These are phyloP conservation scores for Mythimna albipuncta DNA, from an alignment of 2,888 invertebrate genomes.

Conservation along the genomic window DNA sequence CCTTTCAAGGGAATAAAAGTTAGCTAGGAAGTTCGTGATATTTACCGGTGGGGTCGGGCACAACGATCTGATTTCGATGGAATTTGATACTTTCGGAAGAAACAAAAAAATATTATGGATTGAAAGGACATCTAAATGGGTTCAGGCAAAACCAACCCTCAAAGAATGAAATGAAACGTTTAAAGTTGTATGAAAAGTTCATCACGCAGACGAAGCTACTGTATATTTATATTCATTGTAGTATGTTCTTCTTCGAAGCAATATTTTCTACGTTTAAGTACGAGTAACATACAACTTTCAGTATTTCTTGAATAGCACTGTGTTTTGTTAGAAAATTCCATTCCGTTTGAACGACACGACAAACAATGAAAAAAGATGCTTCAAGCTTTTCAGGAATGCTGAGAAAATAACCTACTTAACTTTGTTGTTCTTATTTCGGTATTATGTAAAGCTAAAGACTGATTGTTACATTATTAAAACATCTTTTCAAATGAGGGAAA, in stretches of 20 bases:
- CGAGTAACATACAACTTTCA: slow-evolving; percentile 37
- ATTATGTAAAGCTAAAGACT: slow-evolving; percentile 18
- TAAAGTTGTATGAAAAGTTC: neutral
- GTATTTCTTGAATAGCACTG: slow-evolving; percentile 38
- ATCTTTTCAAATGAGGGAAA: slow-evolving; percentile 21
- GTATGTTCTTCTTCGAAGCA: slow-evolving; percentile 15
- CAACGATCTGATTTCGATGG: neutral
- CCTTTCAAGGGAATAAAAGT: too few species aligned
- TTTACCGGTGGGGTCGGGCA: too few species aligned
- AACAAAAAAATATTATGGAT: neutral
- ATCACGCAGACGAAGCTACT: neutral
- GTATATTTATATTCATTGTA: slow-evolving; percentile 15
- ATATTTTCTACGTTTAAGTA: slow-evolving; percentile 31
- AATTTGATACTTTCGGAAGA: neutral
- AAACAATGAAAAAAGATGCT: slow-evolving; percentile 50
- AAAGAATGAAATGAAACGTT: neutral
- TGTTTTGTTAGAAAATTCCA: slow-evolving; percentile 52
- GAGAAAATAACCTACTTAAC: slow-evolving; percentile 36
- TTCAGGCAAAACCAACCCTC: neutral
- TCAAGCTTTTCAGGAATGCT: slow-evolving; percentile 42
- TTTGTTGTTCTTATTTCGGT: slow-evolving; percentile 44
- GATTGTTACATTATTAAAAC: slow-evolving; percentile 32
- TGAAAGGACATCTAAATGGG: too few species aligned
- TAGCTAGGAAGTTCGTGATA: too few species aligned
- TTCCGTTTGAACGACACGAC: slow-evolving; percentile 48